Percentiles rank a stretch among this genome's conserved stretches.
Conservation (phyloP, 2,888 invertebrate genomes). For the Peribatodes rhomboidaria region DNA sequence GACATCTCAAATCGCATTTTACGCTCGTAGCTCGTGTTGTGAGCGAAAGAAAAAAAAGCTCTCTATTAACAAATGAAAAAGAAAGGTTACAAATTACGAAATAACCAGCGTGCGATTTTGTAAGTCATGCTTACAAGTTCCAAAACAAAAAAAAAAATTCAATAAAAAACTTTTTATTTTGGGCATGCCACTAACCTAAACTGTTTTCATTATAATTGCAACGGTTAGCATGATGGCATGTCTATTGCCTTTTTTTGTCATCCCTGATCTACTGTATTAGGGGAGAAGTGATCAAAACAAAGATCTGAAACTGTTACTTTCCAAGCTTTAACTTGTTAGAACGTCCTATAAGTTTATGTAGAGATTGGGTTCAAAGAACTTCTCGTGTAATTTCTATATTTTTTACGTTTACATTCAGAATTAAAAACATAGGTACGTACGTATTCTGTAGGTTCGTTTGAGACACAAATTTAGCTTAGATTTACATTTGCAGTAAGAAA, state of each 20-base stretch:
- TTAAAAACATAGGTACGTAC: neutral
- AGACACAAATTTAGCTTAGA: neutral
- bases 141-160: too few relatives aligned
- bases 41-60: neutral
- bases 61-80: neutral
- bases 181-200: too few relatives aligned
- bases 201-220: too few relatives aligned
- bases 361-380: slow-evolving; percentile 24
- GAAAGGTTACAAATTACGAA: neutral
- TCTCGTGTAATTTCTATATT: slow-evolving; percentile 10
- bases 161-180: too few relatives aligned
- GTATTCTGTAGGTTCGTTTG: neutral
- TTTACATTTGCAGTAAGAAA: neutral
- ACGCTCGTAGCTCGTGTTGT: neutral
- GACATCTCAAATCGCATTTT: too few relatives aligned
- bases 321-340: slow-evolving; percentile 25
- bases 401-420: neutral
- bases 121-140: neutral
- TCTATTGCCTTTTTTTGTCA: too few relatives aligned
- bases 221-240: too few relatives aligned
- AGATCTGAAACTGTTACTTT: slow-evolving; percentile 26
- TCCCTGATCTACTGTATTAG: neutral
- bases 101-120: neutral
- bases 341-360: slow-evolving; percentile 29
- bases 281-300: slow-evolving; percentile 9